These are phyloP conservation scores for Castor canadensis DNA, from an alignment of 2,113 vertebrate genomes.

Conservation along the genomic window DNA sequence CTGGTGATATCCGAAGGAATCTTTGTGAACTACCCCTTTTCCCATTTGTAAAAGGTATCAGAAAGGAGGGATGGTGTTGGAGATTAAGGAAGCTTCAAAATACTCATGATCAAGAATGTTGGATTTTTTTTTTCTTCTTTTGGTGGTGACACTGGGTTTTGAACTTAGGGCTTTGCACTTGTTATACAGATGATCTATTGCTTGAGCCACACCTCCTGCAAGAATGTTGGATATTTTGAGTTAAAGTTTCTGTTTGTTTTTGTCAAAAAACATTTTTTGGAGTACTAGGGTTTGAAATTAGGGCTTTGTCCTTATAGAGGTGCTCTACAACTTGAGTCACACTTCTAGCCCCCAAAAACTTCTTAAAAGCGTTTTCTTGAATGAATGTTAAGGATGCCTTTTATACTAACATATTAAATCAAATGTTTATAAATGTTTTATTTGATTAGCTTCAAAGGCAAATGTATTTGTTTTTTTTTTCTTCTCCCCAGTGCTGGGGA, in stretches of 20 bases:
- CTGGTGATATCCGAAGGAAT: background rate
- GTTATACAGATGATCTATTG: no score
- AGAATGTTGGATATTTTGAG: constrained; percentile 32
- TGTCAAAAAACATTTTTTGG: no score
- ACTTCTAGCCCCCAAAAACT: background rate
- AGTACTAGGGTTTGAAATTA: no score
- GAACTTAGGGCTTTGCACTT: no score
- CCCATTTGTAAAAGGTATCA: background rate
- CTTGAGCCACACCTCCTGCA: no score
- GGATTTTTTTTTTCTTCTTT: no score
- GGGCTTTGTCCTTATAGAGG: no score
- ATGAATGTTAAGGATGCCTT: constrained; percentile 5
- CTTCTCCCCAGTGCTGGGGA: no score
- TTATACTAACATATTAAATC: constrained; percentile 14
- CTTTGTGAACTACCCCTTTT: constrained; percentile 2
- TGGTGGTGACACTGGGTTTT: no score
- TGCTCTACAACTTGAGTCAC: no score
- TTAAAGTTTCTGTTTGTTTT: constrained; percentile 39
- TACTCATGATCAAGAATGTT: background rate
- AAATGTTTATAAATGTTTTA: background rate
- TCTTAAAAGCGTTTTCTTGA: constrained; percentile 8
- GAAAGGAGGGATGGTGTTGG: background rate
- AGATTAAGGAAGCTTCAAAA: constrained; percentile 28
- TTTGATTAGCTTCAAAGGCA: background rate
- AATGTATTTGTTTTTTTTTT: background rate